A percentile compares a stretch with the other conserved stretches of the same genome.
Evolutionary conservation across 2,113 vertebrate genomes (phyloP).

Genomic region (Ctenomys sociabilis): DNA sequence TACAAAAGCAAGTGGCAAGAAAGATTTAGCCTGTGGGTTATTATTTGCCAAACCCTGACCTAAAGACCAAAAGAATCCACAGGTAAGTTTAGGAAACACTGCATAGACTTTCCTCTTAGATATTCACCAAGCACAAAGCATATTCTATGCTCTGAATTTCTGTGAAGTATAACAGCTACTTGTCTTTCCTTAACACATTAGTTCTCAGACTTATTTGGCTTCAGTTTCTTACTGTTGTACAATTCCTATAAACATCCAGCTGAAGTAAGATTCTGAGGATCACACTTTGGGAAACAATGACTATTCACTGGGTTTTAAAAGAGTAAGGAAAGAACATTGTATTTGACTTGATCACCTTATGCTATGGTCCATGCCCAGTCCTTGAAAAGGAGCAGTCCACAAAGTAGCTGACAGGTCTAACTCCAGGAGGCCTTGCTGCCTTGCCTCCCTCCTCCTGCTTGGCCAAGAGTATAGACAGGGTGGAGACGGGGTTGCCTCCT

Average conservation of each 20-base stretch:
- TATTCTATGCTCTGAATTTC: neutral
- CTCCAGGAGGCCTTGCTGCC: neutral
- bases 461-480: neutral
- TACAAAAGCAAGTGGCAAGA: slow-evolving; percentile 9
- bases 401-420: neutral
- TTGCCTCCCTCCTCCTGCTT: neutral
- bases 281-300: slow-evolving; percentile 27
- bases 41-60: neutral
- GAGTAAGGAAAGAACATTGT: slow-evolving; percentile 45
- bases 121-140: neutral
- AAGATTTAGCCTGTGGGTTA: neutral
- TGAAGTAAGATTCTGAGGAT: neutral
- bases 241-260: slow-evolving; percentile 20
- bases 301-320: neutral
- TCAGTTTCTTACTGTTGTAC: slow-evolving; percentile 39
- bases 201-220: slow-evolving; percentile 1
- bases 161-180: neutral
- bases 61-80: neutral
- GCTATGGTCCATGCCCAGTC: neutral
- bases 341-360: slow-evolving; percentile 28
- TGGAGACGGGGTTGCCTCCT: neutral
- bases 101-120: neutral
- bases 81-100: neutral
- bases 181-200: slow-evolving; percentile 33
- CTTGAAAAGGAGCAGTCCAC: neutral